phyloP scores from a whole-genome alignment of 2,113 vertebrate genomes.

The Prietella phreatophila region DNA sequence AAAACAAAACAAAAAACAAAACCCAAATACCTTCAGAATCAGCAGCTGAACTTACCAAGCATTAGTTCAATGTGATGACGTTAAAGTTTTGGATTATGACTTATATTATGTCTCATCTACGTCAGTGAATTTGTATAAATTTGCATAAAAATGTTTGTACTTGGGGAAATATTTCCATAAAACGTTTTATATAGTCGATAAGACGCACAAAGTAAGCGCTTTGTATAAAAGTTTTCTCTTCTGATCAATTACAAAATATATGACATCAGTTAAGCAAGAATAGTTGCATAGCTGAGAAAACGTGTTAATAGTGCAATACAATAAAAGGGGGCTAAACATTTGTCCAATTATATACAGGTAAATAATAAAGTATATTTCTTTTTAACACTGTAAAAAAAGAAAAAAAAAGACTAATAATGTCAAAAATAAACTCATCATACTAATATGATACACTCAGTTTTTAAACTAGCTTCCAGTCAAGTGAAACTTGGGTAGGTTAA shows the following conservation, averaged over 20 bases:
- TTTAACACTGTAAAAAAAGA: conserved; percentile 32
- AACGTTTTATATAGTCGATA: conserved; percentile 21
- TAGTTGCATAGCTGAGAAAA: conserved; percentile 58
- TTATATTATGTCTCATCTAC: not conserved
- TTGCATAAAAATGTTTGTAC: conserved; percentile 41
- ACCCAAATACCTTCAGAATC: not conserved
- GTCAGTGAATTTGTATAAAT: conserved; percentile 1
- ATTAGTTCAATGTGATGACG: conserved; percentile 13
- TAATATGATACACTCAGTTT: conserved; percentile 25
- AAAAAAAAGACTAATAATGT: conserved; percentile 16
- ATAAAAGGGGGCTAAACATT: conserved; percentile 48
- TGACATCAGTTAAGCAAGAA: conserved; percentile 46
- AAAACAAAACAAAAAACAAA: not conserved
- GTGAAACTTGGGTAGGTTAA: conserved; percentile 16
- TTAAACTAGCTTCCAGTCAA: conserved; percentile 31
- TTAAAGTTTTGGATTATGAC: not conserved
- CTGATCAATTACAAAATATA: conserved; percentile 49
- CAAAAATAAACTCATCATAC: conserved; percentile 20
- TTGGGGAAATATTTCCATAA: conserved; percentile 41
- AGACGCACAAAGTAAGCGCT: conserved; percentile 29
- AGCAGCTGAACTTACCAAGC: conserved; percentile 19
- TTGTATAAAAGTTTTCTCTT: conserved; percentile 25
- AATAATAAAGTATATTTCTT: conserved; percentile 52
- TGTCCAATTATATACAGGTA: conserved; percentile 57
- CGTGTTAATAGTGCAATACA: conserved; percentile 60